These are phyloP conservation scores for Crotalus helleri DNA, from an alignment of 2,113 vertebrate species.

Conservation along the genomic window DNA sequence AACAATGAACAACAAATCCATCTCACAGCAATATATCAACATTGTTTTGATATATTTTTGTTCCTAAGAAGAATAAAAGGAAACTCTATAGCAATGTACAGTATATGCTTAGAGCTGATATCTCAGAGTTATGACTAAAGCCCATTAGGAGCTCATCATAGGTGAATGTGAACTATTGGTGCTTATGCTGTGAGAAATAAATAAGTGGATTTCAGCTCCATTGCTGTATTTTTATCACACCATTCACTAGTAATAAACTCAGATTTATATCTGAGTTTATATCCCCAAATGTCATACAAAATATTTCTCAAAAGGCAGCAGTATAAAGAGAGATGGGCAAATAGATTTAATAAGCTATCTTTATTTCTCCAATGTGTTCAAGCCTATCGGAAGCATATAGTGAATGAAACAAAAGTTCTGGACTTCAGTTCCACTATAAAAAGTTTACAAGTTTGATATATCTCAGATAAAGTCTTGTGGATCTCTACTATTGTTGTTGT, in stretches of 20 bases:
- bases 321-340: slow-evolving; percentile 32
- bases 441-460: background rate
- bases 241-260: slow-evolving; percentile 22
- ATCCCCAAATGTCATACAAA: background rate
- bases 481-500: background rate
- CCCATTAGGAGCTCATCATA: background rate
- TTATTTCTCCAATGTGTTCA: slow-evolving; percentile 26
- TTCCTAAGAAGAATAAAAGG: background rate
- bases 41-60: background rate
- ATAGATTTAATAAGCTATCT: slow-evolving; percentile 6
- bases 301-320: slow-evolving; percentile 23
- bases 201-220: slow-evolving; percentile 1
- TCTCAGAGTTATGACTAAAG: background rate
- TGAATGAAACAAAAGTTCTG: slow-evolving; percentile 20
- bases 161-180: background rate
- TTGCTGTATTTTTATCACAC: slow-evolving; percentile 9
- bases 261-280: too few relatives aligned
- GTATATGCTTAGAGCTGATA: background rate
- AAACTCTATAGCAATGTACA: background rate
- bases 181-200: slow-evolving; percentile 6
- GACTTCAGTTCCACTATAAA: background rate
- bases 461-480: background rate
- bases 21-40: background rate
- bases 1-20: background rate
- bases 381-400: slow-evolving; percentile 6